Conservation (phyloP, 2,113 vertebrate genomes). For the Planiliza haematocheilus region DNA sequence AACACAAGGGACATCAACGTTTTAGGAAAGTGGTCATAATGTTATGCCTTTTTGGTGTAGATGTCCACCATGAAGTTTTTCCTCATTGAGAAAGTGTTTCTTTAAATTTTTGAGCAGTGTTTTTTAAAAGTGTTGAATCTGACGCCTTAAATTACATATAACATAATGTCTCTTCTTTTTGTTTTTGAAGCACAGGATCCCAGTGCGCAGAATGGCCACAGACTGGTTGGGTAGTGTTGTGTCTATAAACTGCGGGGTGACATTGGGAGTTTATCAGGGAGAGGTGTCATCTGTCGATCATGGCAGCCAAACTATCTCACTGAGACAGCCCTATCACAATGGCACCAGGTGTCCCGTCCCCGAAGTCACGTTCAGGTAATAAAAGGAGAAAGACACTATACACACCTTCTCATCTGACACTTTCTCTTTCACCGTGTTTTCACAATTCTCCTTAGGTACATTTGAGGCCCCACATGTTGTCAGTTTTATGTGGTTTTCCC, state of each 20-base stretch:
- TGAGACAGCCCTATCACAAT: conserved; percentile 89
- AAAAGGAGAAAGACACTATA: conserved; percentile 15
- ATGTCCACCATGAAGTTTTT: no score
- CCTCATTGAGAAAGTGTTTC: no score
- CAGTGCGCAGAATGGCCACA: conserved; percentile 80
- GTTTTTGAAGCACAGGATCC: conserved; percentile 3
- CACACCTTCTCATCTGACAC: background rate
- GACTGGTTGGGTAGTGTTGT: conserved; percentile 91
- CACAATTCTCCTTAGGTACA: background rate
- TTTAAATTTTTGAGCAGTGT: no score
- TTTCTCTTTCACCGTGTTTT: background rate
- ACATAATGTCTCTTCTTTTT: background rate
- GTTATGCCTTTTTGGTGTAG: no score
- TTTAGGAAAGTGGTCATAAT: no score
- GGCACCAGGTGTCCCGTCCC: conserved; percentile 90
- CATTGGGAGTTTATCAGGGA: conserved; percentile 90
- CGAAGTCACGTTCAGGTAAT: conserved; percentile 93
- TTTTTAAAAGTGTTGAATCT: no score
- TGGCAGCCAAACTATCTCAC: conserved; percentile 90
- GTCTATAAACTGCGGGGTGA: conserved; percentile 90
- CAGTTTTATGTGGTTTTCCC: background rate
- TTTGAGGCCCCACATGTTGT: no score
- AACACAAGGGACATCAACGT: no score
- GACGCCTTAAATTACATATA: no score
- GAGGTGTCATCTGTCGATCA: conserved; percentile 89